phyloP scores from a whole-genome alignment of 2,113 vertebrate species.

The Xiphorhynchus elegans region DNA sequence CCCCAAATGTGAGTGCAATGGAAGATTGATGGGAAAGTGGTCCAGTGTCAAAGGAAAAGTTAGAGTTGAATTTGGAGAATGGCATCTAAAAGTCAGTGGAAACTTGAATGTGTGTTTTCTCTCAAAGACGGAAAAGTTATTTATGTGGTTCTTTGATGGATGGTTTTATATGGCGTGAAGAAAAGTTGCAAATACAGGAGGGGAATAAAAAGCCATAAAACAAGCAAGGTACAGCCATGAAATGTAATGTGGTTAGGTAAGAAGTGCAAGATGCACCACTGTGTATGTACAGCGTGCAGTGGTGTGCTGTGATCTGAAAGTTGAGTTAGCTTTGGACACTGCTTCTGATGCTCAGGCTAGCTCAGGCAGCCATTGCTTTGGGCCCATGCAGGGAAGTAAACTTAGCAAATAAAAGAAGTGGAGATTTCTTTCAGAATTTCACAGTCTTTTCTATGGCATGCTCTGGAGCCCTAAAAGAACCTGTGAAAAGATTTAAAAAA shows the following conservation, averaged over 20 bases:
- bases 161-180: rapidly evolving
- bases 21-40: background rate
- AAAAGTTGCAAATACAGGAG: background rate
- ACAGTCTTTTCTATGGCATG: background rate
- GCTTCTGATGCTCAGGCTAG: background rate
- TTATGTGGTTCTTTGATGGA: background rate
- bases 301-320: background rate
- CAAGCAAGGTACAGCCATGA: background rate
- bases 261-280: background rate
- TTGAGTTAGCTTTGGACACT: background rate
- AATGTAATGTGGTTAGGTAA: background rate
- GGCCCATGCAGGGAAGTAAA: background rate
- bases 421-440: background rate
- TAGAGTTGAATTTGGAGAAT: background rate
- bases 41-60: background rate
- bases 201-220: background rate
- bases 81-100: background rate
- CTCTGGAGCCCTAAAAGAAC: background rate
- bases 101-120: background rate
- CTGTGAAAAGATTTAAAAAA: background rate
- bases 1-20: background rate
- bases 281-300: background rate
- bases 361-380: background rate
- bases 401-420: background rate
- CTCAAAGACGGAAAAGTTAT: background rate